Base-by-base conservation (phyloP, 2,113 vertebrate species). In the Chionodraco myersi region DNA sequence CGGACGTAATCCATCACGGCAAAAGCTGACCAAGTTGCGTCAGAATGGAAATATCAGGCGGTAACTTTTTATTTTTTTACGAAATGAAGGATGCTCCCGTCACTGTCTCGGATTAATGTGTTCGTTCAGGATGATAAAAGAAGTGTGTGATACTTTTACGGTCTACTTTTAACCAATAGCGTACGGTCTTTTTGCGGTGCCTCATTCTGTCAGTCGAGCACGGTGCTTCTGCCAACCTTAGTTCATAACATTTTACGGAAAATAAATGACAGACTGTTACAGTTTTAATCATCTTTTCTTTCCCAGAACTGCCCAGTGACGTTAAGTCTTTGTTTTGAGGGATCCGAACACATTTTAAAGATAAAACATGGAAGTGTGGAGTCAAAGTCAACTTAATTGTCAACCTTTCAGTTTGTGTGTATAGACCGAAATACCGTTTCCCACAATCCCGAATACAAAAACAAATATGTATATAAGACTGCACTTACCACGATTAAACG, bases 201-300 rank as follows among this genome's bases (percentile, higher is more conserved):
- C 62, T 71, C 36, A 30, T 64, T 84, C 69, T 83, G 80, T 83
- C 85, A 83, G 58, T 73, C 80, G 77, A 72, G 56, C 53, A 14
- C 48, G 21, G 13, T 16, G 49, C 56, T 21, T 16, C 72, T 76
- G 77, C 58, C 64, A 66, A 45, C 18, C 36, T 1, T 0, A 34
- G 62, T 21, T 30, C 51, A 6, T 60, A 49, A 52, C 62, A 58
- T n/a, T 34, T 79, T 48, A 34, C 41, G 10, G 30, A 21, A 41
- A 23, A 53, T 52, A 30, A 65, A 30, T 30, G 30, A 30, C 30
- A 30, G 10, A 61, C 36, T n/a, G n/a, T 12, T 11, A 9, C 1
- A 56, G 13, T 41, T 41, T 41, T 41, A 41, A 41, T 41, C 5
- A 8, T 16, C 10, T 18, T 52, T 11, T 15, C 11, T 66, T 41